Evolutionary conservation across 2,797 vertebrate species (phyloP).

Genomic region (Ceyx erithaca): DNA sequence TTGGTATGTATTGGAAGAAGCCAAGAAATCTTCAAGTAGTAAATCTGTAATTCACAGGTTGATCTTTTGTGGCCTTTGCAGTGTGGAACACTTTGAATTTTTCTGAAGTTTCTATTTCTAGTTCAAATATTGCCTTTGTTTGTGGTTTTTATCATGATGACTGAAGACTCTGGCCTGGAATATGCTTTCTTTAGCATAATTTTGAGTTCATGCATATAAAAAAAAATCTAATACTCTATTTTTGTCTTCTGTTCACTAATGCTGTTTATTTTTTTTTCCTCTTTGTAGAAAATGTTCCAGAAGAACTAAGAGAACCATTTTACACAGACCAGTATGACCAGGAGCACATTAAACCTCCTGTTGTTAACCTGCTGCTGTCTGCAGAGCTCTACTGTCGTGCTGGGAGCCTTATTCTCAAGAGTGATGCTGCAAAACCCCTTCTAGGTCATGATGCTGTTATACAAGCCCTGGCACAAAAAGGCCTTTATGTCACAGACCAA

Average conservation of each 20-base stretch:
- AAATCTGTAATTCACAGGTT: background rate
- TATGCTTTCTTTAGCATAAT: background rate
- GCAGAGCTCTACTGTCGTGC: constrained; percentile 95
- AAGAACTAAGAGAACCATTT: constrained; percentile 92
- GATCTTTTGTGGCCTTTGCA: background rate
- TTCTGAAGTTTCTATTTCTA: background rate
- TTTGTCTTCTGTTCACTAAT: background rate
- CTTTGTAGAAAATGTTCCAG: constrained; percentile 88
- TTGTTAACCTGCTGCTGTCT: constrained; percentile 91
- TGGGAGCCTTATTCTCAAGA: constrained; percentile 92
- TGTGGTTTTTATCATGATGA: background rate
- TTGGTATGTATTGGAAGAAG: background rate
- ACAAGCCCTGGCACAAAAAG: constrained; percentile 94
- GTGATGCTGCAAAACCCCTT: constrained; percentile 89
- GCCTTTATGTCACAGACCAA: constrained; percentile 95
- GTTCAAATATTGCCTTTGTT: background rate
- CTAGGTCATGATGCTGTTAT: constrained; percentile 94
- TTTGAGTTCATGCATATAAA: background rate
- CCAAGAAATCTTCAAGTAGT: background rate
- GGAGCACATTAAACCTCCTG: constrained; percentile 96
- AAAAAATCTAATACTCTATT: background rate
- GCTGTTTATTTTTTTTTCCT: background rate
- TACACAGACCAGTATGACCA: constrained; percentile 99
- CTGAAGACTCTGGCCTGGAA: background rate
- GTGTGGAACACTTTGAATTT: background rate